Conservation (phyloP, 1,140 invertebrate species). For the Armadillidium nasatum region DNA sequence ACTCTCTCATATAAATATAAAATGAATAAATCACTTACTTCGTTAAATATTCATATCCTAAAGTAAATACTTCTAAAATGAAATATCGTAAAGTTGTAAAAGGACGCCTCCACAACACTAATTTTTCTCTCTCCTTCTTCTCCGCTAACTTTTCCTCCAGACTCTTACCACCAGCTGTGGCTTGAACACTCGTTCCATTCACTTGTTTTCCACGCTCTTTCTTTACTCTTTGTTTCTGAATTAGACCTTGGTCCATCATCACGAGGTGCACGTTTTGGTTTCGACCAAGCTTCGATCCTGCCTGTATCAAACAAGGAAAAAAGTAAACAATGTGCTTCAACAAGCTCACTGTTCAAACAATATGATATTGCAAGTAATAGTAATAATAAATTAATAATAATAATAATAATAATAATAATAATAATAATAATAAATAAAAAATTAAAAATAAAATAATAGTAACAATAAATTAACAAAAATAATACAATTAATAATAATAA, state of each 20-base stretch:
- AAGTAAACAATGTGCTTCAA: neutral
- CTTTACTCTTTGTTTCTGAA: neutral
- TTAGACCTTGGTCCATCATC: neutral
- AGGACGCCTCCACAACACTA: slow-evolving; percentile 83
- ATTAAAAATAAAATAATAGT: neutral
- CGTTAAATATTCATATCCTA: slow-evolving; percentile 28
- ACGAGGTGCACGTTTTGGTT: neutral
- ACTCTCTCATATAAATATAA: neutral
- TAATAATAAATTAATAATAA: neutral
- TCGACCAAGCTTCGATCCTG: neutral
- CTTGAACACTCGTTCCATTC: neutral
- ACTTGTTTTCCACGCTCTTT: neutral
- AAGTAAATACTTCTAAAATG: slow-evolving; percentile 60
- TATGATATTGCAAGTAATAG: neutral
- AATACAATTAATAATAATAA: no score
- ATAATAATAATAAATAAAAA: neutral
- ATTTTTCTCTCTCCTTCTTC: slow-evolving; percentile 53
- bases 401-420: neutral
- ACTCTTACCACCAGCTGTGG: neutral
- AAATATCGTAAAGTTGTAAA: slow-evolving; percentile 79
- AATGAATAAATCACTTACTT: slow-evolving; percentile 30
- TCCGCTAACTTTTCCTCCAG: slow-evolving; percentile 40
- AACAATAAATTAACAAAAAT: no score
- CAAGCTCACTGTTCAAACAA: neutral
- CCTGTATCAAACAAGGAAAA: neutral